Conservation (phyloP, 2,888 invertebrate species). For the Cylindroiulus punctatus region DNA sequence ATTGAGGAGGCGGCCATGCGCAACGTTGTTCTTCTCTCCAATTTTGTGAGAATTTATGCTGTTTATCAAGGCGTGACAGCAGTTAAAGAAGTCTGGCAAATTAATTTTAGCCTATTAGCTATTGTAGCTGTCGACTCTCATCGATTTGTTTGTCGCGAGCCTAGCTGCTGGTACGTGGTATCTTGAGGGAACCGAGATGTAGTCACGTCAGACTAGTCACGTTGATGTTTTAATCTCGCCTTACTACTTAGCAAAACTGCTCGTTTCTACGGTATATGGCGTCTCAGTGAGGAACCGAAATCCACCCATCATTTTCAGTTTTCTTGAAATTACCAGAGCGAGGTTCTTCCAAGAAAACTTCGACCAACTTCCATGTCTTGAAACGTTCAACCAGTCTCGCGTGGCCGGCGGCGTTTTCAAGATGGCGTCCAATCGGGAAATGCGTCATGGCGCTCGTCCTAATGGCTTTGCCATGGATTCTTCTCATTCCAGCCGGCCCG, state of each 20-base stretch:
- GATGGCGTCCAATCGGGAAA: slow-evolving; percentile 24
- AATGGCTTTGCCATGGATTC: slow-evolving; percentile 43
- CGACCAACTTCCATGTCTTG: not conserved
- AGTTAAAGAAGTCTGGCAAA: slow-evolving; percentile 41
- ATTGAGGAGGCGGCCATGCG: slow-evolving; percentile 13
- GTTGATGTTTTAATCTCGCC: not conserved
- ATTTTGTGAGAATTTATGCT: slow-evolving; percentile 29
- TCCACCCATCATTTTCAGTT: not conserved
- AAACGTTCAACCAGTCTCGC: not conserved
- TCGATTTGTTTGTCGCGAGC: slow-evolving; percentile 1
- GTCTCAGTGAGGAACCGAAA: not conserved
- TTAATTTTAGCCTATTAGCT: slow-evolving; percentile 31
- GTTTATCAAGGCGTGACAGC: slow-evolving; percentile 41
- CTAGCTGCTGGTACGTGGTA: not conserved
- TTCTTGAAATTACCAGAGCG: not conserved
- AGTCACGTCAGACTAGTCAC: not conserved
- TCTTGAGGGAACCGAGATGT: not conserved
- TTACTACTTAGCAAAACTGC: not conserved
- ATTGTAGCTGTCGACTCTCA: not conserved
- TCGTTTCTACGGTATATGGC: not conserved
- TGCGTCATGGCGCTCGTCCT: slow-evolving; percentile 4
- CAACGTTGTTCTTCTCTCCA: slow-evolving; percentile 45
- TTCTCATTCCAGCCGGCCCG: slow-evolving; percentile 25
- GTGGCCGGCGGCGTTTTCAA: slow-evolving; percentile 17
- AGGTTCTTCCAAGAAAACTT: not conserved